These are phyloP conservation scores for Galaxea fascicularis DNA, from an alignment of 92 coral and sea anemone species.

Conservation along the genomic window DNA sequence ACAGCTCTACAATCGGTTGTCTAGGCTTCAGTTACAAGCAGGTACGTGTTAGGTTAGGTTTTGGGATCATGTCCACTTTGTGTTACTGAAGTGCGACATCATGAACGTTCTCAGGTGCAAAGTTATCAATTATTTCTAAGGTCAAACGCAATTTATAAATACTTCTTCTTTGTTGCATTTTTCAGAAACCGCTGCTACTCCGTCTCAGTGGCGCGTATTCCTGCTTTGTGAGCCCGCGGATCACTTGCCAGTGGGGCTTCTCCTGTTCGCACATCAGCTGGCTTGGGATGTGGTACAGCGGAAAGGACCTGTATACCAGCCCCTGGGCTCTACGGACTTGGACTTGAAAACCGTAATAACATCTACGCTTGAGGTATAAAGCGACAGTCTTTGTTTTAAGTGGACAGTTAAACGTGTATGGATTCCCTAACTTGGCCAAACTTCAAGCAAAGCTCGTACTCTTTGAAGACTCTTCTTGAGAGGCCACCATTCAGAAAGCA, in stretches of 20 bases:
- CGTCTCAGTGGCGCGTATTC: slow-evolving; percentile 91
- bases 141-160: too few species aligned
- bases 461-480: too few species aligned
- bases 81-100: too few species aligned
- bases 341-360: slow-evolving; percentile 70
- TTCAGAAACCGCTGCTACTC: slow-evolving; percentile 76
- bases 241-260: slow-evolving; percentile 83
- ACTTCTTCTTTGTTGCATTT: background rate
- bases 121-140: too few species aligned
- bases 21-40: slow-evolving; percentile 90
- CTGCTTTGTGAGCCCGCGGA: slow-evolving; percentile 84
- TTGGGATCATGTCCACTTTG: too few species aligned
- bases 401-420: background rate
- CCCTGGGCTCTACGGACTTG: slow-evolving; percentile 59
- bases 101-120: too few species aligned
- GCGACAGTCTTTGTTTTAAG: background rate
- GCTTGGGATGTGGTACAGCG: slow-evolving; percentile 96
- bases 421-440: background rate
- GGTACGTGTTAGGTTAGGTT: slow-evolving; percentile 56
- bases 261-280: slow-evolving; percentile 89
- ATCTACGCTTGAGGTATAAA: slow-evolving; percentile 78
- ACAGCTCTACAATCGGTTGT: slow-evolving; percentile 90
- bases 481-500: too few species aligned
- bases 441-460: too few species aligned
- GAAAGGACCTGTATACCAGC: slow-evolving; percentile 67